Evolutionary conservation across 2,797 vertebrate genomes (phyloP), one percentile per base, ranked within the genome.

Genomic region (Microctenopoma lineatum): DNA sequence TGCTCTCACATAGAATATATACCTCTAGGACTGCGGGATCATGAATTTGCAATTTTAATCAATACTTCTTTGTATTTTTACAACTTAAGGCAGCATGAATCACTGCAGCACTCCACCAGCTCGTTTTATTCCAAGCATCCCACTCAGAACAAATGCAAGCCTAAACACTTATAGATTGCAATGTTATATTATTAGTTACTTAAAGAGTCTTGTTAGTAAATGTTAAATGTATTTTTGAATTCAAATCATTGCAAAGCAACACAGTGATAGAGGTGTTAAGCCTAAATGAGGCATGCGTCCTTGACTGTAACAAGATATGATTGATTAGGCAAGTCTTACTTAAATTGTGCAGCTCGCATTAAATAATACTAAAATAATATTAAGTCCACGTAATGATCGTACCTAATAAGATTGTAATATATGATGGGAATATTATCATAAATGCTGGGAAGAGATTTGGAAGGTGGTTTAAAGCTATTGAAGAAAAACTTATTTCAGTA

Each of bases 101-200:
- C 52, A 52, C 44, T 11, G 21, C 41, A 57, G 11, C 66, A 62
- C 39, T 26, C 21, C 48, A 10, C 34, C 52, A 62, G 32, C 46
- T 61, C 9, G 9, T 60, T 51, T 67, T 59, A 73, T 76, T 78
- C 73, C 25, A 15, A 78, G 15, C 66, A 44, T 45, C 60, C 66
- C 66, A 66, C 71, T 76, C 63, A 51, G 16, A 75, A 59, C 60
- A 83, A 69, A 69, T n/a, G 45, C 41, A 14, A 66, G 34, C 54
- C 27, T 32, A 11, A 71, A 69, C 46, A 47, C 60, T 66, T 41
- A 5, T 48, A 44, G 41, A 12, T 14, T 53, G 29, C 12, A 41
- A 13, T 70, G 14, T 72, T 36, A 27, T 42, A 41, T 51, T 64
- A 59, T 78, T 41, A 42, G 46, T 57, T 50, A 46, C 36, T 68